Evolutionary conservation across 2,113 vertebrate species (phyloP).

Genomic region (Quiscalus mexicanus): DNA sequence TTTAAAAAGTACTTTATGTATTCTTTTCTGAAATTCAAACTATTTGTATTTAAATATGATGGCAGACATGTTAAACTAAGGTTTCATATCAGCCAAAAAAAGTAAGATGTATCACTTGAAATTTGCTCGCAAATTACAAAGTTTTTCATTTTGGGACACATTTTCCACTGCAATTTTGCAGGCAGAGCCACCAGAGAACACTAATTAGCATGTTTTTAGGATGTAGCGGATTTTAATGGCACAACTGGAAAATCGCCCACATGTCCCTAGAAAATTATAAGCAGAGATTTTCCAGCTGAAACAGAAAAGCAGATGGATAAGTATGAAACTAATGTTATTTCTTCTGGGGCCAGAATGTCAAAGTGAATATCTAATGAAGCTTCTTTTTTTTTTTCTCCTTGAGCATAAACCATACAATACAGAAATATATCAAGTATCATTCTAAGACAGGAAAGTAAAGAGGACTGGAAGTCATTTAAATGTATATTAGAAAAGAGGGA

Average conservation of each 20-base stretch:
- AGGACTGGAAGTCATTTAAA: slow-evolving; percentile 51
- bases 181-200: slow-evolving; percentile 37
- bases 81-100: background rate
- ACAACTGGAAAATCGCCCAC: slow-evolving; percentile 68
- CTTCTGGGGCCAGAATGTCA: slow-evolving; percentile 74
- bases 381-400: background rate
- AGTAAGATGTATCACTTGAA: background rate
- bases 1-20: slow-evolving; percentile 36
- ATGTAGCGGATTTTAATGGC: slow-evolving; percentile 72
- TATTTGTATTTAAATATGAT: slow-evolving; percentile 57
- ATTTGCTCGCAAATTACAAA: slow-evolving; percentile 15
- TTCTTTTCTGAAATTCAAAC: slow-evolving; percentile 34
- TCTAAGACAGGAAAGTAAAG: slow-evolving; percentile 44
- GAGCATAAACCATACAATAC: slow-evolving; percentile 1
- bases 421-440: slow-evolving; percentile 68
- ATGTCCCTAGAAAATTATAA: slow-evolving; percentile 71
- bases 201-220: slow-evolving; percentile 77
- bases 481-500: slow-evolving; percentile 55
- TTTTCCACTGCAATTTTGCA: slow-evolving; percentile 25
- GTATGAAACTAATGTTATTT: slow-evolving; percentile 74
- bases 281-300: slow-evolving; percentile 66
- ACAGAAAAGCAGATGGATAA: slow-evolving; percentile 79
- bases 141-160: background rate
- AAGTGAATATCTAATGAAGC: slow-evolving; percentile 73
- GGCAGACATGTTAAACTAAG: slow-evolving; percentile 9